Base-by-base conservation (phyloP, 2,888 invertebrate genomes). In the Melitaea athalia region DNA sequence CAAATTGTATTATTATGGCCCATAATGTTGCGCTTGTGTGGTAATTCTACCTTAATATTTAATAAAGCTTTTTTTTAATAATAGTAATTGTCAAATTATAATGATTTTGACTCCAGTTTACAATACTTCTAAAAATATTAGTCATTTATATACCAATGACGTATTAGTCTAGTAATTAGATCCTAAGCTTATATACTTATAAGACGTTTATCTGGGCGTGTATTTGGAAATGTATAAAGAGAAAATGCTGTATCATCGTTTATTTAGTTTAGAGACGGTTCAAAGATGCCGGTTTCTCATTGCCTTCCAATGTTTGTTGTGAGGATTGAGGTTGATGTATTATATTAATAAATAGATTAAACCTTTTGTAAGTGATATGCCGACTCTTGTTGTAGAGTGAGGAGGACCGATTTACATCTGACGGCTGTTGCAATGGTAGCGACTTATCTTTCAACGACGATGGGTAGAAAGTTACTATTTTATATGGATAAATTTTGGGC, bases 321-420 rank as follows among this genome's bases (percentile, higher is more conserved):
- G 52, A 64, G 74, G 79, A 78, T 80, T 80, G 79, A 79, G 77
- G 76, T 70, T 77, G 77, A 73, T 75, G 78, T 82, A 85, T 89
- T 86, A 82, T 89, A 88, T 89, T 87, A 84, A 85, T 91, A 89
- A 90, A 89, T 85, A 88, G 85, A 89, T 91, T 89, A 89, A 80
- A 81, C 83, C 86, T 88, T n/a, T 86, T 89, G 91, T 81, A 89
- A 91, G 77, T 76, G 88, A 91, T 91, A 89, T 74, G 83, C 85
- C 84, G 85, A 78, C 81, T 57, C 55, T 66, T 67, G 59, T 15
- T 55, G 45, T 47, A 55, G 53, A 52, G 59, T 38, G 53, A 53
- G 17, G 38, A 38, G 38, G 15, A 4, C 14, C 14, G 45, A 45
- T 11, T 38, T 38, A 38, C 5, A 38, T 38, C 38, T 38, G 5